Base-by-base conservation (phyloP, 1,140 invertebrate species). In the Pomacea maculata region DNA sequence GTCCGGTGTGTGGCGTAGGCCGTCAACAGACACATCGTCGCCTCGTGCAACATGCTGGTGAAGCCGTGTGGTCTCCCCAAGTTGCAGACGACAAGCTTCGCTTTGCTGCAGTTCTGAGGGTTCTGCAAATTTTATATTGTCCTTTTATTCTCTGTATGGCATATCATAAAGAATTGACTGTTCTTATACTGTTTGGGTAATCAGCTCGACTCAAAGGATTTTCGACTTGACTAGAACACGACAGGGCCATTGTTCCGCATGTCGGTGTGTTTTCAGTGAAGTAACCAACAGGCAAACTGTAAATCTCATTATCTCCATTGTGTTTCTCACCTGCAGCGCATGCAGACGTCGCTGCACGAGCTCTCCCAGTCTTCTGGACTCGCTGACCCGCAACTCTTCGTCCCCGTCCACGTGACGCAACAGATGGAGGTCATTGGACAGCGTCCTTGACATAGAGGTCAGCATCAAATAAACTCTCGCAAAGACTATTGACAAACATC, bases 1-100 rank as follows among this genome's bases (percentile, higher is more conserved):
- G 98, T 99, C 80, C 98, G 92, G 88, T 98, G 94, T 0, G 97
- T 97, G 12, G 97, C 98, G 90, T 99, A 99, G 5, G 98, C 97
- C 76, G 99, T 95, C 84, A 99, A 95, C 82, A 99, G 95, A 90
- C 98, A 99, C 89, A 99, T 99, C 11, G 97, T 95, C 52, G 96
- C 95, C 92, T 99, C 98, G 92, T 99, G 98, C 64, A 99, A 92
- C 92, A 99, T 96, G 88, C 98, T 99, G 9, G 97, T 97, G 92
- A 97, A 99, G 15, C 97, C 97, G 92, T 97, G 98, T 95, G 88
- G 97, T 94, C 99, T 99, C 15, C 57, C 57, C 78, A 99, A 92
- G 92, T 96, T 98, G 91, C 98, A 99, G n/a, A 98, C 93, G 67
- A 99, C 92, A 92, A 98, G 98, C 89, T 94, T 96, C 0, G 97